Evolutionary conservation across 1,140 invertebrate genomes (phyloP).

Genomic region (Helicoverpa armigera): DNA sequence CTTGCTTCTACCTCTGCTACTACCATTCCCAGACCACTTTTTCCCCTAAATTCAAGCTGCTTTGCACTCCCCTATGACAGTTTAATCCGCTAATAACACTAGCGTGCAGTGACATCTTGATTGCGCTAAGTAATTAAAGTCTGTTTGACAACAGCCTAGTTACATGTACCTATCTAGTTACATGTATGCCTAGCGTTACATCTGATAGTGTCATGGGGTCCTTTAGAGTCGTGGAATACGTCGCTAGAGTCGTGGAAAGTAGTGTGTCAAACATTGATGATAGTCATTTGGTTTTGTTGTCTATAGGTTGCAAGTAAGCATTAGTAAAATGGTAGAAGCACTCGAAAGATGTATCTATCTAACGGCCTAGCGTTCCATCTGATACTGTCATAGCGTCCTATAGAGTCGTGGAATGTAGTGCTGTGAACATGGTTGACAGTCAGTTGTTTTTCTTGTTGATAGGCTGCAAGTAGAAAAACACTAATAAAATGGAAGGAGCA

Average conservation of each 20-base stretch:
- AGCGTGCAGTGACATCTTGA: conserved; percentile 56
- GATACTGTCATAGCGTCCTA: conserved; percentile 1
- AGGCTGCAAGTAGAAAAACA: too few relatives aligned
- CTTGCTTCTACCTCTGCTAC: too few relatives aligned
- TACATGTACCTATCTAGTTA: not conserved
- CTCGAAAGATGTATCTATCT: too few relatives aligned
- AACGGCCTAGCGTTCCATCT: not conserved
- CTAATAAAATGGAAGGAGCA: too few relatives aligned
- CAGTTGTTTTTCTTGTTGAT: too few relatives aligned
- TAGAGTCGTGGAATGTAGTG: not conserved
- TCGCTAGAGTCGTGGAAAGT: too few relatives aligned
- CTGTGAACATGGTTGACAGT: too few relatives aligned
- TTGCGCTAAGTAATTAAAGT: conserved; percentile 59
- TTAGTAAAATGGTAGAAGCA: too few relatives aligned
- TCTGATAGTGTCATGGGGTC: conserved; percentile 14
- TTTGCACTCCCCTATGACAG: too few relatives aligned
- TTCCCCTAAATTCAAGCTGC: not conserved
- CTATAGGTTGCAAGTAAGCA: too few relatives aligned
- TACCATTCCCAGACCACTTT: not conserved
- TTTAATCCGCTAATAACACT: conserved; percentile 36
- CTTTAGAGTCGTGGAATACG: not conserved
- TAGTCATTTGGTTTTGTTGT: too few relatives aligned
- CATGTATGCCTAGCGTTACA: not conserved
- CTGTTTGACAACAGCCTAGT: conserved; percentile 18
- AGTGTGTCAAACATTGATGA: too few relatives aligned